Evolutionary conservation across 2,888 invertebrate genomes (phyloP), one percentile per base, ranked within the genome.

Genomic region (Trissolcus brochymenae): DNA sequence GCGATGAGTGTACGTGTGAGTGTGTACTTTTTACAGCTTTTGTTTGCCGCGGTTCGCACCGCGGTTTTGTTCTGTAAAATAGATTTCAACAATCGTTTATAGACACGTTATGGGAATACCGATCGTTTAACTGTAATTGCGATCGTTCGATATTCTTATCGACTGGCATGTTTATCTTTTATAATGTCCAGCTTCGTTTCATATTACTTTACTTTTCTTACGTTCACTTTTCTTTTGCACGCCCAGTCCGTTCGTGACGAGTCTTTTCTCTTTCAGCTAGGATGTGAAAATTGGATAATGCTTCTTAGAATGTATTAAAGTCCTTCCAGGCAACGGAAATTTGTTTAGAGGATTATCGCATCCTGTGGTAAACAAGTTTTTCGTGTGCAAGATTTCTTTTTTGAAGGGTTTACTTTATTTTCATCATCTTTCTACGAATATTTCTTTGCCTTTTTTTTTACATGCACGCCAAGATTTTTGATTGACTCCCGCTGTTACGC

Each of bases 101-200:
- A 35, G 35, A 35, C 41, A 55, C 60, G 70, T 55, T 65, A 70
- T 40, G 70, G 60, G 64, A 70, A 16, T 70, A 68, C 64, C 57
- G 60, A 64, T 68, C 57, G 75, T 64, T 65, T 64, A 50, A 50
- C 11, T 70, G 75, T 75, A 75, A 75, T 75, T 75, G 75, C 70
- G 75, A 75, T 75, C 75, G 75, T 65, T 65, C 54, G 65, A 70
- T 64, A 75, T 75, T 75, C 70, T 75, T 75, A 68, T 60, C 55
- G 35, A 64, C 40, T 29, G 61, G 51, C 46, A 41, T 75, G 65
- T 75, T 68, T 75, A 75, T 75, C n/a, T 64, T 75, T 75, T 68
- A 64, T 64, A 75, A 75, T 64, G 57, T 21, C 54, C 64, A 14
- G 57, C 51, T 43, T 54, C 41, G 43, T 35, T 35, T 25, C 4